Evolutionary conservation across 2,888 invertebrate genomes (phyloP).

Genomic region (Pantelozetes paolii): DNA sequence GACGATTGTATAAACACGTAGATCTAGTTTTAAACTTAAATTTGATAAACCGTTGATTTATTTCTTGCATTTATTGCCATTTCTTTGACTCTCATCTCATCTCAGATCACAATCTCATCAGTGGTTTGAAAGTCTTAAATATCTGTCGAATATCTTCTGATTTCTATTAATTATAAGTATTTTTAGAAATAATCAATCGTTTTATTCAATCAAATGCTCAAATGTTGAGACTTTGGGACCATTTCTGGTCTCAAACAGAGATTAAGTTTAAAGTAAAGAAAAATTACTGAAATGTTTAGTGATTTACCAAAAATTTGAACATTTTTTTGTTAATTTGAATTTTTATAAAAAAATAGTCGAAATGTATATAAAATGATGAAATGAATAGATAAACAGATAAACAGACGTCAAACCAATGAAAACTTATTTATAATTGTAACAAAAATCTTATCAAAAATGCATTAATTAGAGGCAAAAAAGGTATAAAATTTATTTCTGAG

Average conservation of each 20-base stretch:
- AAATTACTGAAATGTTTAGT: slow-evolving; percentile 3
- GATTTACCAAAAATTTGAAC: too few species aligned
- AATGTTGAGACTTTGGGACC: background rate
- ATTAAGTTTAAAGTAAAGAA: background rate
- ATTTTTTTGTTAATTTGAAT: background rate
- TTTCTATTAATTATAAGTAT: too few species aligned
- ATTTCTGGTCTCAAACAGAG: slow-evolving; percentile 22
- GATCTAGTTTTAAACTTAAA: background rate
- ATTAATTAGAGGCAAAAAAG: background rate
- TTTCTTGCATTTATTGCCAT: background rate
- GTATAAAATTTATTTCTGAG: slow-evolving; percentile 16
- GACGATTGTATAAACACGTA: slow-evolving; percentile 13
- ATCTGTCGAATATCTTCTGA: background rate
- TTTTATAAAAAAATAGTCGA: background rate
- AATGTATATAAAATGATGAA: background rate
- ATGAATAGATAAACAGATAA: slow-evolving; percentile 3
- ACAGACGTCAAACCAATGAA: background rate
- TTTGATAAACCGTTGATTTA: background rate
- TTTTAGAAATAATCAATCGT: too few species aligned
- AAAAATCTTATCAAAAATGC: slow-evolving; percentile 12
- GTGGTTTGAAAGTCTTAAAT: background rate
- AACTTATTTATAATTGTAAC: background rate
- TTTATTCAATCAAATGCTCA: background rate
- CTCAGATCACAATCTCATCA: background rate
- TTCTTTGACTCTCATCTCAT: background rate